Evolutionary conservation across 1,140 invertebrate species (phyloP).

Genomic region (Bombus difficillimus): DNA sequence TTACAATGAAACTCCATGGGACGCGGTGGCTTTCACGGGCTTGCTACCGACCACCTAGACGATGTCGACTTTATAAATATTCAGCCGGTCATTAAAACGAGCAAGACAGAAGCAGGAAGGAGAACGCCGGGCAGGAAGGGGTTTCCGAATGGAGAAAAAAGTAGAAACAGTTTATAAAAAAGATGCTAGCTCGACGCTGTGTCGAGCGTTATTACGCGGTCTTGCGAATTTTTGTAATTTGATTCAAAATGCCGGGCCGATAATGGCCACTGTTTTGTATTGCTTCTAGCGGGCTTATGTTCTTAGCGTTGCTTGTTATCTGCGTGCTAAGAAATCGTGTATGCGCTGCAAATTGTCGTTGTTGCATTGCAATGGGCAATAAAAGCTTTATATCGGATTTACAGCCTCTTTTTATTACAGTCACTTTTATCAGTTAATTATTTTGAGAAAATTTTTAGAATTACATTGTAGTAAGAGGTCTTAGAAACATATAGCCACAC

Average conservation of each 20-base stretch:
- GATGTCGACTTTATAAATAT: constrained; percentile 81
- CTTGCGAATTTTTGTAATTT: constrained; percentile 66
- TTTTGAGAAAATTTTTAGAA: not conserved
- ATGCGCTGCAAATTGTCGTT: not conserved
- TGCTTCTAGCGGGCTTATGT: not conserved
- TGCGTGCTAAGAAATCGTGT: not conserved
- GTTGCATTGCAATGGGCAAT: not conserved
- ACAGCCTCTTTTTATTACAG: too few relatives aligned
- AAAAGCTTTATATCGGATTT: too few relatives aligned
- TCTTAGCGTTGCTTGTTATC: not conserved
- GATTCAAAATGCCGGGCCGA: constrained; percentile 65
- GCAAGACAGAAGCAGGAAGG: constrained; percentile 62
- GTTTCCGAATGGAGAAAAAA: not conserved
- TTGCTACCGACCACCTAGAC: constrained; percentile 74
- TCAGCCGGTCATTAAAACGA: constrained; percentile 77
- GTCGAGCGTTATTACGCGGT: constrained; percentile 59
- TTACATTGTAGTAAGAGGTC: not conserved
- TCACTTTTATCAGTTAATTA: not conserved
- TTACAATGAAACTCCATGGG: constrained; percentile 82
- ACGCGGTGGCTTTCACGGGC: constrained; percentile 77
- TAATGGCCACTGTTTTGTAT: constrained; percentile 14
- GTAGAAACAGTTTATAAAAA: constrained; percentile 63
- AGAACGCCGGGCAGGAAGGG: not conserved
- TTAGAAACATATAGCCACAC: not conserved
- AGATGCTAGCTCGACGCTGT: constrained; percentile 52